These are phyloP conservation scores for Vultur gryphus DNA, from an alignment of 2,797 vertebrate species.

Conservation along the genomic window DNA sequence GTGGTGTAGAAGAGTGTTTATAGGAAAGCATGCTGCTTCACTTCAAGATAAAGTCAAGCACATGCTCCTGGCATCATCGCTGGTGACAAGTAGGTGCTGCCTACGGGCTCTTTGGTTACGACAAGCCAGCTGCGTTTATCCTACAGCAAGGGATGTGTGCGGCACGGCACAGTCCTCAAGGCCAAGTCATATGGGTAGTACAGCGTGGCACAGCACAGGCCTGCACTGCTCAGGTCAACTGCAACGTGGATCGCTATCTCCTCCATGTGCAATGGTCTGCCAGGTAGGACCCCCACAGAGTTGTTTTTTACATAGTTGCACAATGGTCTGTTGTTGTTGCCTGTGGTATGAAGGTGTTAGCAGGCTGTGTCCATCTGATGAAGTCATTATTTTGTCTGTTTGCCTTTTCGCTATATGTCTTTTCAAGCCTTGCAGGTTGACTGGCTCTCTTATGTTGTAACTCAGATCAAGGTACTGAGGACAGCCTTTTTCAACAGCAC, in stretches of 20 bases:
- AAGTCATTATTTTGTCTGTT: conserved; percentile 64
- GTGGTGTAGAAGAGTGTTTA: neutral
- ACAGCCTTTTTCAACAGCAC: conserved; percentile 56
- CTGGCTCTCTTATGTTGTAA: conserved; percentile 52
- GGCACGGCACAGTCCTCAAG: neutral
- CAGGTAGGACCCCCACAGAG: neutral
- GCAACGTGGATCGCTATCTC: rapidly evolving
- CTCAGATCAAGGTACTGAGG: conserved; percentile 62
- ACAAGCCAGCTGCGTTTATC: neutral
- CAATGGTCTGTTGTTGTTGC: conserved; percentile 72
- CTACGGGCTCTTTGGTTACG: neutral
- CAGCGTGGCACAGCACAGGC: neutral
- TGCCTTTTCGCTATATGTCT: neutral
- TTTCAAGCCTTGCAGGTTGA: conserved; percentile 68
- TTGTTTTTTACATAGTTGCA: conserved; percentile 6
- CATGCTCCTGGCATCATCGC: neutral
- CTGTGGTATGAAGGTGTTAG: conserved; percentile 50
- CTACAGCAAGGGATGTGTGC: neutral
- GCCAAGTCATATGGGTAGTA: neutral
- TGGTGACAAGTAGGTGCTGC: neutral
- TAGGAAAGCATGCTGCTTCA: neutral
- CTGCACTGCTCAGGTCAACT: neutral
- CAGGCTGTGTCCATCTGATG: conserved; percentile 69
- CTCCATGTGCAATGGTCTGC: neutral
- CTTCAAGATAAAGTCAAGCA: neutral